Percentiles rank a stretch among this genome's conserved stretches.
Evolutionary conservation across 1,140 invertebrate genomes (phyloP).

Genomic region (Ctenoplectra terminalis): DNA sequence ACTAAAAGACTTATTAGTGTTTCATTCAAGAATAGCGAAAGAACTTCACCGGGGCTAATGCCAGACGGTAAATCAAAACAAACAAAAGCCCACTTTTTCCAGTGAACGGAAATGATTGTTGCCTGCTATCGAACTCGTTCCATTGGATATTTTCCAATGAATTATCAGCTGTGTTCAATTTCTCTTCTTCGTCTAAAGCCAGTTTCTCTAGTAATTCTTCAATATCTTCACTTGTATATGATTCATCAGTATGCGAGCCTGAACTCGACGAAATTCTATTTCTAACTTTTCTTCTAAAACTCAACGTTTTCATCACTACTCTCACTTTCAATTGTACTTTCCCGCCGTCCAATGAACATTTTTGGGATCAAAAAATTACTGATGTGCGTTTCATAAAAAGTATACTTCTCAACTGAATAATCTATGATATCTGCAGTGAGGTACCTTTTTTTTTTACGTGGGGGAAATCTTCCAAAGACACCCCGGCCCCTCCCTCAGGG

Average conservation of each 20-base stretch:
- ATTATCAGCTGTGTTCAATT: slow-evolving; percentile 5
- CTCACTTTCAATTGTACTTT: background rate
- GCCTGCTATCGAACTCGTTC: slow-evolving; percentile 26
- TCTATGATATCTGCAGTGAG: too few relatives aligned
- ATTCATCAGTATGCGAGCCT: slow-evolving; percentile 15
- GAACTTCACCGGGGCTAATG: slow-evolving; percentile 40
- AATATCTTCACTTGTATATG: slow-evolving; percentile 40
- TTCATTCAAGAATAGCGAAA: slow-evolving; percentile 39
- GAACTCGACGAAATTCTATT: slow-evolving; percentile 42
- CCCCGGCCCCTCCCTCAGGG: too few relatives aligned
- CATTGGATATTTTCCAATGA: slow-evolving; percentile 44
- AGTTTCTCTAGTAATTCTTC: slow-evolving; percentile 27
- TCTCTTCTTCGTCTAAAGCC: slow-evolving; percentile 35
- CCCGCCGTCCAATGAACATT: background rate
- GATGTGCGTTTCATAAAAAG: background rate
- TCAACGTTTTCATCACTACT: background rate
- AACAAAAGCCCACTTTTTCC: slow-evolving; percentile 40
- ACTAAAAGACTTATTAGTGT: slow-evolving; percentile 39
- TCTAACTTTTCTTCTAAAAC: background rate
- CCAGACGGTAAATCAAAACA: slow-evolving; percentile 30
- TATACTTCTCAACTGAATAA: too few relatives aligned
- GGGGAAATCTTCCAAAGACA: too few relatives aligned
- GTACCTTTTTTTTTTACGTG: too few relatives aligned
- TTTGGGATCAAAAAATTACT: background rate
- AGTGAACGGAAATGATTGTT: slow-evolving; percentile 41